These are phyloP conservation scores for Mallotus villosus DNA, from an alignment of 2,797 vertebrate species.

Conservation along the genomic window DNA sequence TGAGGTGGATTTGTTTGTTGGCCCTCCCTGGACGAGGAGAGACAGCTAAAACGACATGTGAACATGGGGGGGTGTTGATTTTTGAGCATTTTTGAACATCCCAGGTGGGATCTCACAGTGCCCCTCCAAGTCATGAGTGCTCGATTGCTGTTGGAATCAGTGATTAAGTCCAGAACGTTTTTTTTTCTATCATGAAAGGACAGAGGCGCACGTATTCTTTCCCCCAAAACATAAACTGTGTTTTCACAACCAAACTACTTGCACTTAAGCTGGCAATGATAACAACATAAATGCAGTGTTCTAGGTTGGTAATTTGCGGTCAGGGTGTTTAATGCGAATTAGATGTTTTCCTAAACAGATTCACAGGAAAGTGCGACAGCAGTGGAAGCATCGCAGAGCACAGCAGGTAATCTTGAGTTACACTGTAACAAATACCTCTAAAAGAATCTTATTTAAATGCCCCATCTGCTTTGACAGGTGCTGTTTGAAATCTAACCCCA, in stretches of 20 bases:
- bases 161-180: conserved; percentile 51
- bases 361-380: conserved; percentile 47
- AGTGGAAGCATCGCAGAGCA: conserved; percentile 70
- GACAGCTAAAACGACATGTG: conserved; percentile 48
- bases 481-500: conserved; percentile 79
- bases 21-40: conserved; percentile 18
- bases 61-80: conserved; percentile 49
- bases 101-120: conserved; percentile 60
- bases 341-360: conserved; percentile 75
- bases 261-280: conserved; percentile 37
- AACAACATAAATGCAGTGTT: conserved; percentile 71
- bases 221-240: conserved; percentile 2
- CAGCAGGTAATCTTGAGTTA: conserved; percentile 76
- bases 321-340: conserved; percentile 63
- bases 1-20: conserved; percentile 10
- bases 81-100: conserved; percentile 44
- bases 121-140: conserved; percentile 23
- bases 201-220: background rate
- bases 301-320: conserved; percentile 69
- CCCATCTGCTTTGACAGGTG: conserved; percentile 87
- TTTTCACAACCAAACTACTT: conserved; percentile 36
- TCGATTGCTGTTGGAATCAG: conserved; percentile 24
- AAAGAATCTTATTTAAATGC: conserved; percentile 78
- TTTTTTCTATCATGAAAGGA: conserved; percentile 24
- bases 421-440: conserved; percentile 78